A percentile compares a stretch with the other conserved stretches of the same genome.
Conservation (phyloP, 53 echinoderm and acorn worm species). For the Echinometra lucunter region DNA sequence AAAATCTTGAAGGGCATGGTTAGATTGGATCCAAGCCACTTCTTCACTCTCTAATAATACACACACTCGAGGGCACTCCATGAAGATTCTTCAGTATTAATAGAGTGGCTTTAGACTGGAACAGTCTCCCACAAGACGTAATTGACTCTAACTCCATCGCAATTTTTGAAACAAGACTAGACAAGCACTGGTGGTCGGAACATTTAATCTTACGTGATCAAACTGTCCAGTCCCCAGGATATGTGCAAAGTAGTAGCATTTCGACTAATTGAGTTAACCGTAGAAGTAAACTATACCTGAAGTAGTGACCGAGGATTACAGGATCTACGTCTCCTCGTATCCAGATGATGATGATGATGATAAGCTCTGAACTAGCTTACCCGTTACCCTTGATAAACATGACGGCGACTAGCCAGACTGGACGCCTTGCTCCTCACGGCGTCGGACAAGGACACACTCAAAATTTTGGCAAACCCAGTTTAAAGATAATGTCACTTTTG, state of each 20-base stretch:
- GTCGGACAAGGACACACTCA: too few species aligned
- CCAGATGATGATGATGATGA: too few species aligned
- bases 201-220: background rate
- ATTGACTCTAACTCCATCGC: slow-evolving; percentile 7
- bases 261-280: too few species aligned
- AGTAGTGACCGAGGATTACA: too few species aligned
- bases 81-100: background rate
- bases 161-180: background rate
- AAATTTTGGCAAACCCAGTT: too few species aligned
- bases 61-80: background rate
- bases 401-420: too few species aligned
- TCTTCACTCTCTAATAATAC: background rate
- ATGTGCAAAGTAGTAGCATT: background rate
- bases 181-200: background rate
- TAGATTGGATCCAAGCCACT: background rate
- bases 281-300: too few species aligned
- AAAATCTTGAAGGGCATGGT: slow-evolving; percentile 1
- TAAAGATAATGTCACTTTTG: too few species aligned
- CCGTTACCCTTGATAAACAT: too few species aligned
- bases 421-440: too few species aligned
- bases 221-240: background rate
- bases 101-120: background rate
- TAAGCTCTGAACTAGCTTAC: too few species aligned
- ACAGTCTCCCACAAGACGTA: background rate
- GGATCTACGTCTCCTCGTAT: too few species aligned